phyloP scores from a whole-genome alignment of 1,140 invertebrate genomes.

The Gerris buenoi region DNA sequence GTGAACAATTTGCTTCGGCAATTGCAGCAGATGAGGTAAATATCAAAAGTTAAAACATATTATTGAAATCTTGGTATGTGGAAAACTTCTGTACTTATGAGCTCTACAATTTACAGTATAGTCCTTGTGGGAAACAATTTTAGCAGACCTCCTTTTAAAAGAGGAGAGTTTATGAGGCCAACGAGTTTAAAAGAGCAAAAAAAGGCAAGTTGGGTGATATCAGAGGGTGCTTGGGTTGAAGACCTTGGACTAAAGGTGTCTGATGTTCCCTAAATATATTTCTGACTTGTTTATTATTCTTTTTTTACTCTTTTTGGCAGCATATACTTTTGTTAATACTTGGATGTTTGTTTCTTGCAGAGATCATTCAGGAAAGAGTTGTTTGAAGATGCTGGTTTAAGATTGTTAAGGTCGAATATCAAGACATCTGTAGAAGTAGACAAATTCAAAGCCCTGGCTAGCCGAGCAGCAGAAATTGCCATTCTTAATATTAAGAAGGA shows the following conservation, averaged over 20 bases:
- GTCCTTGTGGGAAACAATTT: no score
- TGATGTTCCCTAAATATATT: no score
- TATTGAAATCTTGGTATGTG: no score
- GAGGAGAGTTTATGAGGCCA: no score
- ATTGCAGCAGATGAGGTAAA: slow-evolving; percentile 79
- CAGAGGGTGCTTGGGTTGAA: no score
- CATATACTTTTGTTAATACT: slow-evolving; percentile 21
- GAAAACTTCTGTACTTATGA: no score
- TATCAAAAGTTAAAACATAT: no score
- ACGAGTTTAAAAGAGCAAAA: no score
- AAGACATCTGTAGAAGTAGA: slow-evolving; percentile 71
- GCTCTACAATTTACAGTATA: no score
- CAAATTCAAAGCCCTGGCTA: slow-evolving; percentile 61
- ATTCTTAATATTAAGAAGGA: slow-evolving; percentile 71
- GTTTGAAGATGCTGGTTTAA: slow-evolving; percentile 73
- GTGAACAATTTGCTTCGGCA: slow-evolving; percentile 73
- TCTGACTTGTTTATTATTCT: slow-evolving; percentile 13
- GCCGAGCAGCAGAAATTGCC: slow-evolving; percentile 61
- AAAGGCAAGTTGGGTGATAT: no score
- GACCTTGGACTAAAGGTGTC: no score
- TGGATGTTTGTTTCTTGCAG: slow-evolving; percentile 39
- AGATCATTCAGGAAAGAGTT: slow-evolving; percentile 83
- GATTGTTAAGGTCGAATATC: slow-evolving; percentile 64
- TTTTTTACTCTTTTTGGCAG: slow-evolving; percentile 6
- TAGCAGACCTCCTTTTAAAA: no score